Evolutionary conservation across 2,113 vertebrate species (phyloP), one percentile per base, ranked within the genome.

Genomic region (Solea solea): DNA sequence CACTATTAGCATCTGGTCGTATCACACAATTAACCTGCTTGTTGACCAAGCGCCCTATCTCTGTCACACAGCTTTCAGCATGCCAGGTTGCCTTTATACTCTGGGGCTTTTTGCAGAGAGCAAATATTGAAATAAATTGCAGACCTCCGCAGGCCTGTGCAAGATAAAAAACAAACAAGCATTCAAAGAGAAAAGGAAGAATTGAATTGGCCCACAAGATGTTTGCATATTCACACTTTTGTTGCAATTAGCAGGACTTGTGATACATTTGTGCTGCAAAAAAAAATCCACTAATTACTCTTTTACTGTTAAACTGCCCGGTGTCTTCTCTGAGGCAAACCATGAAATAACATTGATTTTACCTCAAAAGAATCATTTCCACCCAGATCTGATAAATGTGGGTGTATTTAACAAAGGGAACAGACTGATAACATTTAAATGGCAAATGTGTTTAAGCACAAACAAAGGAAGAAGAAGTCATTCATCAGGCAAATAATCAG

Each of bases 21-120:
- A 70, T 89, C 80, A 85, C 5, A 74, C 71, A 86, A 91, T 91
- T 91, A 90, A 89, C 88, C 88, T 83, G 80, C 81, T 64, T 84
- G 84, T 91, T 89, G 90, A 89, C 87, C 82, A 58, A 53, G 46
- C 69, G 70, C 74, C 57, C 63, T 80, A 84, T 88, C 87, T 81
- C 76, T 56, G 69, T 49, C 53, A 63, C 69, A 25, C 75, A 82
- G 82, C 71, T 50, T 58, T 54, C 72, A 11, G 55, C 11, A 12
- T 34, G 68, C 78, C 81, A 69, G 63, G 53, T 60, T 53, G 64
- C 42, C 53, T 73, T 71, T 66, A 76, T 63, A 69, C 76, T 45
- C 15, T 7, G 55, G 68, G 53, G 42, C 1, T 15, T 45, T 74
- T 77, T 78, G 62, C 68, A 61, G 44, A 51, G 57, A 69, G 72